These are phyloP conservation scores for Astyanax mexicanus DNA, from an alignment of 2,797 vertebrate species.

Conservation along the genomic window DNA sequence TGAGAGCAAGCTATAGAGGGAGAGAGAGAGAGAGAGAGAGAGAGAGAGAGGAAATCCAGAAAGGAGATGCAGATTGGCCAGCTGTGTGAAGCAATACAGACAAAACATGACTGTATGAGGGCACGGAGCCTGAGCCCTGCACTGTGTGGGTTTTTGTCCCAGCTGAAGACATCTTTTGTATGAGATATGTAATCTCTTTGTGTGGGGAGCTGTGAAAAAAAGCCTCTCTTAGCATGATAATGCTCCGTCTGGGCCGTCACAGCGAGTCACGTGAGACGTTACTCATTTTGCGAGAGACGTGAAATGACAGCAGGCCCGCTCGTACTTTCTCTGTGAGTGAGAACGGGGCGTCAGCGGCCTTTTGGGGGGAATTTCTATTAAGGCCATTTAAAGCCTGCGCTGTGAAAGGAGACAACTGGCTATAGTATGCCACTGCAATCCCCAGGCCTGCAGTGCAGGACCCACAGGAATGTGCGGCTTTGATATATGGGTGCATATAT, in stretches of 20 bases:
- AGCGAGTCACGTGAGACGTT: slow-evolving; percentile 78
- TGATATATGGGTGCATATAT: neutral
- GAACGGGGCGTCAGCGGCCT: neutral
- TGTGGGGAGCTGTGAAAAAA: slow-evolving; percentile 74
- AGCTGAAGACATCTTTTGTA: slow-evolving; percentile 83
- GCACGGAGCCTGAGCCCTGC: slow-evolving; percentile 54
- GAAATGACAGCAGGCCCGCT: slow-evolving; percentile 77
- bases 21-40: slow-evolving; percentile 23
- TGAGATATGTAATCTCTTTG: slow-evolving; percentile 85
- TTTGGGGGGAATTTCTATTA: slow-evolving; percentile 2
- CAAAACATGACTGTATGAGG: slow-evolving; percentile 76
- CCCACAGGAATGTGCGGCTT: slow-evolving; percentile 18
- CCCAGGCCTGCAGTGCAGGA: neutral
- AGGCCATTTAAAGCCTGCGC: neutral
- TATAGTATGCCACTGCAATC: neutral
- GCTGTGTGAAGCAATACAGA: slow-evolving; percentile 59
- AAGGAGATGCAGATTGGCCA: slow-evolving; percentile 46
- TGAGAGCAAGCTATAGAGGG: slow-evolving; percentile 19
- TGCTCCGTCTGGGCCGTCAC: slow-evolving; percentile 81
- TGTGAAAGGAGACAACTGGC: slow-evolving; percentile 8
- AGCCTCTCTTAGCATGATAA: slow-evolving; percentile 90
- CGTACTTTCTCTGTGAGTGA: slow-evolving; percentile 48
- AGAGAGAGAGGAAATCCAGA: slow-evolving; percentile 4
- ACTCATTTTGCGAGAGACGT: slow-evolving; percentile 74
- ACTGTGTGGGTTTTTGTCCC: slow-evolving; percentile 58